Percentiles rank a stretch among this genome's conserved stretches.
phyloP scores from a whole-genome alignment of 1,140 invertebrate genomes.

The Eupristina koningsbergeri region DNA sequence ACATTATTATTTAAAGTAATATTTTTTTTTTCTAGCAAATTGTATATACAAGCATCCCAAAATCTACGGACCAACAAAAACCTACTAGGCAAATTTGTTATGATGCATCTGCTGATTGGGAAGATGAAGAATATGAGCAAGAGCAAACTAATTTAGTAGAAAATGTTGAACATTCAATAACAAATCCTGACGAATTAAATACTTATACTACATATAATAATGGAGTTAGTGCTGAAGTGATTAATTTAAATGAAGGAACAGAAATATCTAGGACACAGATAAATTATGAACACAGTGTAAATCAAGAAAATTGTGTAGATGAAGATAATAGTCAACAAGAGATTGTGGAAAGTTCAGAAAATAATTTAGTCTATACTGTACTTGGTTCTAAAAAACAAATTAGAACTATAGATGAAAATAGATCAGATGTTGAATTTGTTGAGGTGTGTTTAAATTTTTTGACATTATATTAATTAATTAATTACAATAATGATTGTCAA shows the following conservation, averaged over 20 bases:
- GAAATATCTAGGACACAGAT: conserved; percentile 47
- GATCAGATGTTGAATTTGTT: conserved; percentile 56
- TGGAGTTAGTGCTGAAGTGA: conserved; percentile 16
- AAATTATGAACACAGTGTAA: conserved; percentile 51
- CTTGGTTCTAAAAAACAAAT: conserved; percentile 68
- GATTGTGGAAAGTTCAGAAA: conserved; percentile 67
- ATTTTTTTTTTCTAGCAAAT: conserved; percentile 5
- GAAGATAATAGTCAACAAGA: conserved; percentile 60
- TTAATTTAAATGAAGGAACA: conserved; percentile 51
- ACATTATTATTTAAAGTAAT: neutral
- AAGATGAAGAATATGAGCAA: conserved; percentile 67
- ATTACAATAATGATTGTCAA: neutral
- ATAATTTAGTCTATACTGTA: conserved; percentile 70
- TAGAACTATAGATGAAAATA: conserved; percentile 55
- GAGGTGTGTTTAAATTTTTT: conserved; percentile 57
- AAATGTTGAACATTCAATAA: conserved; percentile 29
- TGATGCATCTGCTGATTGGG: conserved; percentile 68
- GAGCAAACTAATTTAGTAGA: conserved; percentile 51
- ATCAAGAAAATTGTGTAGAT: conserved; percentile 52
- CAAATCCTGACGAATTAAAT: conserved; percentile 46
- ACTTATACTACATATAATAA: conserved; percentile 38
- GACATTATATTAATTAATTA: neutral
- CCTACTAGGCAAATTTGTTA: conserved; percentile 58
- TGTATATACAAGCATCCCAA: neutral
- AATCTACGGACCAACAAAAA: conserved; percentile 24